Base-by-base conservation (phyloP, 2,888 invertebrate genomes). In the Lasioglossum zephyrum region DNA sequence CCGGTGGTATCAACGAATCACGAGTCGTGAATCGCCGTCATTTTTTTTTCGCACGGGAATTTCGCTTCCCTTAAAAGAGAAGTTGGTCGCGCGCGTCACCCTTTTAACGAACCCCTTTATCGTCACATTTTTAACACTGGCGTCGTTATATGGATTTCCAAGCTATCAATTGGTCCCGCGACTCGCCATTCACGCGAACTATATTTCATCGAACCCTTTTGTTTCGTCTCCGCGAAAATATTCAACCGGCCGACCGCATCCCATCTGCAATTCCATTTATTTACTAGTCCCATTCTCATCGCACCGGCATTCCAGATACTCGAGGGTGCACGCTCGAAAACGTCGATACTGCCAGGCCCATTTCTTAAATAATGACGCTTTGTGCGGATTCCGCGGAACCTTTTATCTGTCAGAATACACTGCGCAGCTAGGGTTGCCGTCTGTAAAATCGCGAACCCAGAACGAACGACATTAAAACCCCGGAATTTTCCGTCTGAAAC, bases 11-110 rank as follows among this genome's bases (percentile, higher is more conserved):
- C 84, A n/a, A 31, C 63, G 44, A 41, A 53, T 84, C 82, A 66
- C 44, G 49, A 36, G 26, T 26, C 53, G 66, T 79, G 76, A 84
- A 85, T 84, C 84, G 76, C 26, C 78, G 9, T n/a, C 31, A 57
- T 79, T 73, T 66, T 84, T 63, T 36, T 36, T 72, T 4, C 13
- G 18, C 13, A 49, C 36, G n/a, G 22, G 36, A 31, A 53, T n/a
- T 72, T 31, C 73, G 57, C 22, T 39, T 26, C 22, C 49, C 18
- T 53, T 57, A 44, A 81, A 70, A 73, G 49, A 39, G 39, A 79
- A 79, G 53, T 18, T 3, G 31, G 66, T 39, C 66, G 39, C 41
- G 49, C 18, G 57, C 57, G 49, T 53, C 49, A 22, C 49, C 49
- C 49, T 36, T 69, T 73, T 76, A 74, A 75, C 49, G 31, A 44